Percentiles rank a stretch among this genome's conserved stretches.
Evolutionary conservation across 2,888 invertebrate genomes (phyloP).

Genomic region (Erebia palarica): DNA sequence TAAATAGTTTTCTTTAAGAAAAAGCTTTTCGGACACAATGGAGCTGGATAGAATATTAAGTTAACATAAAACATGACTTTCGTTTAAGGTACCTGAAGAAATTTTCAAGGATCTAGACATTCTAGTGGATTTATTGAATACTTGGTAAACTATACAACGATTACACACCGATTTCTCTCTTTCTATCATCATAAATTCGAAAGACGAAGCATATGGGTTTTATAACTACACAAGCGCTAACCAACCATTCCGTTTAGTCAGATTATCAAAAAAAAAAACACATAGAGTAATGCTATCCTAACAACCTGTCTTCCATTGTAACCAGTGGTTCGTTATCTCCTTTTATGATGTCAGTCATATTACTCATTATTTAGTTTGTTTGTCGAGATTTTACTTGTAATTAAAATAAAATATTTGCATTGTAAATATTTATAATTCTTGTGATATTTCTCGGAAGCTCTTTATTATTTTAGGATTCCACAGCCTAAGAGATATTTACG

Average conservation of each 20-base stretch:
- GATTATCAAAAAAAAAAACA: no score
- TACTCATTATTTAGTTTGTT: constrained; percentile 10
- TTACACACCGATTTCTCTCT: no score
- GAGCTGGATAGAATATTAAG: constrained; percentile 1
- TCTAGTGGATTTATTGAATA: no score
- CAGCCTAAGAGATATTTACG: no score
- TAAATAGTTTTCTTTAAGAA: constrained; percentile 8
- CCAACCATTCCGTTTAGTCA: no score
- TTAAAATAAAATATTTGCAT: constrained; percentile 2
- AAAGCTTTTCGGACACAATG: constrained; percentile 1
- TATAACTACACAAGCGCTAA: no score
- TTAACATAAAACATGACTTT: constrained; percentile 8
- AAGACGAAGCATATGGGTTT: no score
- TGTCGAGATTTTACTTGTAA: neutral
- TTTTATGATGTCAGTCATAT: neutral
- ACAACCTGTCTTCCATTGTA: neutral
- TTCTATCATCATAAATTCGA: no score
- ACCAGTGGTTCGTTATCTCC: constrained; percentile 4
- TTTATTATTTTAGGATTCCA: neutral
- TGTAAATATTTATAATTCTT: neutral
- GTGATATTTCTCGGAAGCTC: neutral
- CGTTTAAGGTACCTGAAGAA: neutral
- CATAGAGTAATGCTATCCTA: neutral
- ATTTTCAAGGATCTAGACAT: no score
- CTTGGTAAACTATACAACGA: no score